Evolutionary conservation across 1,140 invertebrate genomes (phyloP).

Genomic region (Pseudomyrmex gracilis): DNA sequence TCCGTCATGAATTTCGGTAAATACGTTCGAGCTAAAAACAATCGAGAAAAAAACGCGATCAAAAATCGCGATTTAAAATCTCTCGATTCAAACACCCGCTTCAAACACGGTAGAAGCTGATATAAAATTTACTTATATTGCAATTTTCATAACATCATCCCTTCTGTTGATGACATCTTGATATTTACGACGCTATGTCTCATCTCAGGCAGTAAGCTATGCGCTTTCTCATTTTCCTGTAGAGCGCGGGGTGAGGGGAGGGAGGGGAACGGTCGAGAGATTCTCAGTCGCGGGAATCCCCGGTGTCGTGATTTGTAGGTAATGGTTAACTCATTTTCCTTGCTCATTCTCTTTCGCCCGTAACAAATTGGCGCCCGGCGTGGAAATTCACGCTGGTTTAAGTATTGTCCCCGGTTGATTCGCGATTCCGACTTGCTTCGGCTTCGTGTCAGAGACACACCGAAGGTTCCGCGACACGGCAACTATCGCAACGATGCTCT

Average conservation of each 20-base stretch:
- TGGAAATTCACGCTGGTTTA: slow-evolving; percentile 52
- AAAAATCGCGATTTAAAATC: too few relatives aligned
- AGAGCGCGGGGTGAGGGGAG: not conserved
- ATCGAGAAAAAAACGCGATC: too few relatives aligned
- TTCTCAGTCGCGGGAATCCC: slow-evolving; percentile 67
- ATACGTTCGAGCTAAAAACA: too few relatives aligned
- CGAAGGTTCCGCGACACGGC: slow-evolving; percentile 34
- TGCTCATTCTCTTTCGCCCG: slow-evolving; percentile 39
- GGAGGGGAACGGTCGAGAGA: slow-evolving; percentile 4
- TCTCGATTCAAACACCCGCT: too few relatives aligned
- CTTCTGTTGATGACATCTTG: not conserved
- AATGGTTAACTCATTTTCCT: slow-evolving; percentile 76
- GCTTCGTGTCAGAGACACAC: slow-evolving; percentile 31
- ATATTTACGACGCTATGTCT: not conserved
- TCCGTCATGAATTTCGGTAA: too few relatives aligned
- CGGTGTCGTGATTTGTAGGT: slow-evolving; percentile 70
- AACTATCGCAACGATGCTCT: slow-evolving; percentile 66
- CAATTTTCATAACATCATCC: not conserved
- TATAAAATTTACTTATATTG: slow-evolving; percentile 1
- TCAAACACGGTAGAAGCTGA: too few relatives aligned
- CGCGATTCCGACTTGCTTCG: slow-evolving; percentile 9
- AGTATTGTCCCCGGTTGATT: slow-evolving; percentile 63
- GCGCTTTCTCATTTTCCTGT: slow-evolving; percentile 17
- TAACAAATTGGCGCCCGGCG: slow-evolving; percentile 64
- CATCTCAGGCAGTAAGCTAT: slow-evolving; percentile 16